Percentiles rank a stretch among this genome's conserved stretches.
These are phyloP conservation scores for Drosophila punjabiensis DNA, from an alignment of 1,140 invertebrate genomes.

Conservation along the genomic window DNA sequence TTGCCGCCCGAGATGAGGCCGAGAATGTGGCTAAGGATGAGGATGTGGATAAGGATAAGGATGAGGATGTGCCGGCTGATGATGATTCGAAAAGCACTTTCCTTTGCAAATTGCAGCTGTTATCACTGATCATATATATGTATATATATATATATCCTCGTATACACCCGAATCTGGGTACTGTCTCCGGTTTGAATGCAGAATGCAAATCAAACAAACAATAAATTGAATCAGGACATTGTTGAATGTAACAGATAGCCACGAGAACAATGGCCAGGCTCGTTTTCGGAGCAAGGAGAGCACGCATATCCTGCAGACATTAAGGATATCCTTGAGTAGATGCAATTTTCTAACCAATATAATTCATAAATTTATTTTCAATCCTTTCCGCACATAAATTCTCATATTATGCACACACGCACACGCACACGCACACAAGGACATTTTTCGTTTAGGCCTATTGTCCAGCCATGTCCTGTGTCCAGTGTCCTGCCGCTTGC, in stretches of 20 bases:
- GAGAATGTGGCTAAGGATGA: constrained; percentile 3
- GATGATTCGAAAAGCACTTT: constrained; percentile 63
- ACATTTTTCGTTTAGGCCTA: constrained; percentile 62
- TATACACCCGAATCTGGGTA: constrained; percentile 23
- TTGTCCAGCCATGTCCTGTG: constrained; percentile 59
- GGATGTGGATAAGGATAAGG: constrained; percentile 3
- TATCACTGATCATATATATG: constrained; percentile 64
- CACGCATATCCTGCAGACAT: constrained; percentile 78
- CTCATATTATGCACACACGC: constrained; percentile 77
- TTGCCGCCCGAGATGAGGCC: neutral
- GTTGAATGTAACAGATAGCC: constrained; percentile 62
- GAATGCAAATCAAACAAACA: constrained; percentile 83
- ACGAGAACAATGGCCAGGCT: constrained; percentile 28
- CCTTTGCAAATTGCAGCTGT: constrained; percentile 68
- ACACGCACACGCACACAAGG: constrained; percentile 28
- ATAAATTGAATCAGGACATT: constrained; percentile 78
- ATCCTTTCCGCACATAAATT: constrained; percentile 85
- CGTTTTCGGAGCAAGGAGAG: constrained; percentile 32
- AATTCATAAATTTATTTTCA: constrained; percentile 85
- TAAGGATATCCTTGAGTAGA: constrained; percentile 85
- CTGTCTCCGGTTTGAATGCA: constrained; percentile 14
- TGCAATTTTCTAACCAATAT: constrained; percentile 85
- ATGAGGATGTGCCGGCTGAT: neutral
- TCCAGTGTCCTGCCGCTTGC: constrained; percentile 8
- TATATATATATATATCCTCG: neutral